Base-by-base conservation (phyloP, 2,797 vertebrate genomes). In the Galaxias olidus region DNA sequence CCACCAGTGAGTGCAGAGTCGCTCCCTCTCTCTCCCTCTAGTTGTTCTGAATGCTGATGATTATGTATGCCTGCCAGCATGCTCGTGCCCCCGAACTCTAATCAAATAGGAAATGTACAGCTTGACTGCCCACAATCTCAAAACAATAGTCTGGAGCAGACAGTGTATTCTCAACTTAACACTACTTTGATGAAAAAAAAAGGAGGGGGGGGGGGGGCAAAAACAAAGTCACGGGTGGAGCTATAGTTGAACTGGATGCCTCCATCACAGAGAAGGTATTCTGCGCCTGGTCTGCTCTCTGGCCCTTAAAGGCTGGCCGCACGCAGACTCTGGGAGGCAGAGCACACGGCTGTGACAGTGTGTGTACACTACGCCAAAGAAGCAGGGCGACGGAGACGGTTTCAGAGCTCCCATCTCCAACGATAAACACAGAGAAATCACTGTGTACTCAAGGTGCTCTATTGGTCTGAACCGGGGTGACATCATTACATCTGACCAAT, bases 71-170 rank as follows among this genome's bases (percentile, higher is more conserved):
- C 79, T 89, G 84, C 81, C 88, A 87, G 85, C 84, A 69, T 75
- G 75, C 76, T 68, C 70, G 77, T 75, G 79, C 76, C 78, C 81
- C 83, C 86, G 67, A 87, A 69, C 83, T 73, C 83, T 84, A 90
- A 89, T 90, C 85, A 86, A 89, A 90, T 77, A 86, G 84, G 87
- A 89, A 89, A 88, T 76, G 80, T 86, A 81, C 74, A 69, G 78
- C 78, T 74, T 86, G 84, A 88, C 85, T 78, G 80, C 80, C 81
- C 63, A 76, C 70, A 86, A 75, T 81, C 80, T 78, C 85, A 86
- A 84, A 86, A 87, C 86, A 86, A 87, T 81, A 73, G 83, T 79
- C 69, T 63, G 75, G 75, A 76, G 76, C 76, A 79, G 76, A 81
- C 82, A 65, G 76, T 83, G 75, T 46, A 14, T 78, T 74, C 72